phyloP scores from a whole-genome alignment of 2,888 invertebrate genomes.

The Eristalinus sepulchralis region DNA sequence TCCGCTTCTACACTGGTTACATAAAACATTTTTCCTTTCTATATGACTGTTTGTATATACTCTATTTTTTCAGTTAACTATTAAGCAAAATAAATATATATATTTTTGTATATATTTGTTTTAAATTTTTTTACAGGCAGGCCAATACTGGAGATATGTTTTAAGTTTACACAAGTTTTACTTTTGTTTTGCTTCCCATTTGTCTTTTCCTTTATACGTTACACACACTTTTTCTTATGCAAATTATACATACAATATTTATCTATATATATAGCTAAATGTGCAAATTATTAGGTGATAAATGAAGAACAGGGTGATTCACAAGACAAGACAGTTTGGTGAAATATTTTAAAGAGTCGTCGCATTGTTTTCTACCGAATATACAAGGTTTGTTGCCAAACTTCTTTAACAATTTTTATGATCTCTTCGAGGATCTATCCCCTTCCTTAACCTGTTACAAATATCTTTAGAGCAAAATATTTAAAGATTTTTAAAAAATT shows the following conservation, averaged over 20 bases:
- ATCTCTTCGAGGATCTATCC: no score
- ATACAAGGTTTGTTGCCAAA: no score
- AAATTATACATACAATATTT: constrained; percentile 25
- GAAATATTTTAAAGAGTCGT: neutral
- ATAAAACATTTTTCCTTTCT: neutral
- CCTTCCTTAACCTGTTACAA: no score
- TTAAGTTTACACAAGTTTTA: constrained; percentile 53
- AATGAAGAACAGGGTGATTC: neutral
- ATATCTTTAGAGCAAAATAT: no score
- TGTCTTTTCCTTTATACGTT: neutral
- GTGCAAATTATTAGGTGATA: neutral
- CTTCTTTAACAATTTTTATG: no score
- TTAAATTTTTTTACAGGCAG: constrained; percentile 47
- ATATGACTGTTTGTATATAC: constrained; percentile 9
- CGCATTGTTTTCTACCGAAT: no score
- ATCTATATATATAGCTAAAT: neutral
- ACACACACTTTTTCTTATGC: neutral
- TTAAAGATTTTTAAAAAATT: no score
- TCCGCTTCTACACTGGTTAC: neutral
- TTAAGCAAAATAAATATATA: constrained; percentile 52
- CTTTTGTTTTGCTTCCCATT: constrained; percentile 59
- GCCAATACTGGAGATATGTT: constrained; percentile 67
- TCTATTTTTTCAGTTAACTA: constrained; percentile 13
- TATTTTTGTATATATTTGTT: constrained; percentile 14
- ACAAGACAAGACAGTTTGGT: neutral